Evolutionary conservation across 2,888 invertebrate genomes (phyloP).

Genomic region (Pseudococcus viburni): DNA sequence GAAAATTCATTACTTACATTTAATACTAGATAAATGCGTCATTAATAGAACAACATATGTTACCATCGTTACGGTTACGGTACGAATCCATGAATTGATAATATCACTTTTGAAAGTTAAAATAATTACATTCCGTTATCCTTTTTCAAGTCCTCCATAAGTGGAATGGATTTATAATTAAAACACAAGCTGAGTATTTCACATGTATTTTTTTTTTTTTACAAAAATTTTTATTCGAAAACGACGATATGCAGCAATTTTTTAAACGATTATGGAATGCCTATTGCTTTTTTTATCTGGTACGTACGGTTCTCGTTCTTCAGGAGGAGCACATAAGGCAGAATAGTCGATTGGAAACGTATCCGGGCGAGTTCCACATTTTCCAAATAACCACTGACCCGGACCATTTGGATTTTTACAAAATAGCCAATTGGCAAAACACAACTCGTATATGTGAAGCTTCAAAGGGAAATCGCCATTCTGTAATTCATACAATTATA

Average conservation of each 20-base stretch:
- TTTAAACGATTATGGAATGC: constrained; percentile 78
- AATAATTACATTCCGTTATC: not conserved
- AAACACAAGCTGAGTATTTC: not conserved
- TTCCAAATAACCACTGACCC: constrained; percentile 81
- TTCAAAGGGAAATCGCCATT: constrained; percentile 80
- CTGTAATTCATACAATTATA: constrained; percentile 72
- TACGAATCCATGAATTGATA: not conserved
- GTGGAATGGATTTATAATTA: not conserved
- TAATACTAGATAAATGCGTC: not conserved
- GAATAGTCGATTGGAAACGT: constrained; percentile 84
- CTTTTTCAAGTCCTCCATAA: not conserved
- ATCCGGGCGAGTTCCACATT: constrained; percentile 71
- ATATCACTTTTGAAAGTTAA: not conserved
- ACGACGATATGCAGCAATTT: not conserved
- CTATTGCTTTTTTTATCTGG: constrained; percentile 74
- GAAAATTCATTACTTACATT: not conserved
- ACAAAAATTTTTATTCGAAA: not conserved
- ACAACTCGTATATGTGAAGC: constrained; percentile 80
- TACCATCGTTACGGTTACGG: not conserved
- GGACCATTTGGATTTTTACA: constrained; percentile 83
- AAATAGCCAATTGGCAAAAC: constrained; percentile 83
- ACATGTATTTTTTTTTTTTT: constrained; percentile 1
- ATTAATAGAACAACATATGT: not conserved
- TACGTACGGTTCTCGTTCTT: constrained; percentile 80
- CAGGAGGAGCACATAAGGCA: constrained; percentile 80